Percentiles rank a stretch among this genome's conserved stretches.
These are phyloP conservation scores for Trypoxylon attenuatum DNA, from an alignment of 2,888 invertebrate species.

Conservation along the genomic window DNA sequence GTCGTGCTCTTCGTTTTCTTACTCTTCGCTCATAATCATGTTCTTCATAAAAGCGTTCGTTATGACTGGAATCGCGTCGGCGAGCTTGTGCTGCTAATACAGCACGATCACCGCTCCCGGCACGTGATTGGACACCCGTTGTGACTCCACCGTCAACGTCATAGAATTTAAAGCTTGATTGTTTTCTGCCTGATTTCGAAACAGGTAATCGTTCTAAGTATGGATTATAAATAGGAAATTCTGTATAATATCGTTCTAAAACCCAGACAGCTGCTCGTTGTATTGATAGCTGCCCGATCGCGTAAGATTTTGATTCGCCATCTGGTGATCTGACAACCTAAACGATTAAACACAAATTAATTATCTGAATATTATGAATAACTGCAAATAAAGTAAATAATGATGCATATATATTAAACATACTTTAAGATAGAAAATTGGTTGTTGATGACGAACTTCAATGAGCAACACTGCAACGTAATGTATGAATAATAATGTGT, in stretches of 20 bases:
- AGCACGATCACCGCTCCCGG: slow-evolving; percentile 65
- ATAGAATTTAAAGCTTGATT: slow-evolving; percentile 95
- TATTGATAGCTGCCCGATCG: slow-evolving; percentile 93
- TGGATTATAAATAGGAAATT: slow-evolving; percentile 96
- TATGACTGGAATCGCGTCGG: slow-evolving; percentile 93
- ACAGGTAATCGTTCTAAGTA: slow-evolving; percentile 94
- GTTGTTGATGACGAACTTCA: slow-evolving; percentile 93
- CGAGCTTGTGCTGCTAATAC: slow-evolving; percentile 82
- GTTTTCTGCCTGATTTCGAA: slow-evolving; percentile 86
- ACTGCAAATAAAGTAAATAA: not conserved
- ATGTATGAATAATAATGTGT: slow-evolving; percentile 95
- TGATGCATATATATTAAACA: not conserved
- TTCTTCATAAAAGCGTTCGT: slow-evolving; percentile 98
- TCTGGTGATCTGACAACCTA: slow-evolving; percentile 94
- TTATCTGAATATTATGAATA: not conserved
- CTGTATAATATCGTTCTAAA: slow-evolving; percentile 95
- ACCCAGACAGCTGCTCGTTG: slow-evolving; percentile 97
- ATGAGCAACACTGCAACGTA: slow-evolving; percentile 94
- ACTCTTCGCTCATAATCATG: slow-evolving; percentile 96
- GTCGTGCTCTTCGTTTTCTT: slow-evolving; percentile 90
- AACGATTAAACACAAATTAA: not conserved
- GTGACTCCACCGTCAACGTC: slow-evolving; percentile 91
- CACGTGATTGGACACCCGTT: slow-evolving; percentile 81
- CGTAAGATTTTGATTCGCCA: slow-evolving; percentile 91
- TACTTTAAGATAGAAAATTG: slow-evolving; percentile 89